Base-by-base conservation (phyloP, 2,888 invertebrate species). In the Fragum whitleyi region DNA sequence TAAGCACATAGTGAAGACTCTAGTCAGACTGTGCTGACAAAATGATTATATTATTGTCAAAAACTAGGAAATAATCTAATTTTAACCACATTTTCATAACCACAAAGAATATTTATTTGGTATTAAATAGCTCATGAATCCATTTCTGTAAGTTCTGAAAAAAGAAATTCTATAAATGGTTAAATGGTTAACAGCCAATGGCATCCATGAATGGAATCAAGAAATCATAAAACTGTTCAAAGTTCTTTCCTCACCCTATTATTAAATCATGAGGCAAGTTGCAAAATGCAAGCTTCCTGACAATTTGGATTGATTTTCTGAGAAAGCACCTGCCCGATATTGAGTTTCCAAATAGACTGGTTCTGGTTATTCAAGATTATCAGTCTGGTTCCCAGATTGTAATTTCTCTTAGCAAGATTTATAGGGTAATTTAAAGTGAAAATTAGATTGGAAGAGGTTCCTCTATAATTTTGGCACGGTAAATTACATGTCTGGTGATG, bases 361-460 rank as follows among this genome's bases (percentile, higher is more conserved):
- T 81, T 77, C 74, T 77, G 65, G 61, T 71, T 71, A 67, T 72
- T 55, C 47, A 62, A 77, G 72, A 77, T 74, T 77, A 81, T 68
- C 74, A 78, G 81, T 72, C 81, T 72, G 78, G 53, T 75, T 75
- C 57, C 51, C 32, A 57, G 75, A 67, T 75, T 72, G 72, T 81
- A 78, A 78, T 81, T 78, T 62, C 77, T 81, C 75, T 72, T 77
- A 61, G 77, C 53, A 71, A 78, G 81, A 81, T 81, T 78, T 81
- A 81, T 82, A 76, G 79, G 83, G 76, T 83, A 83, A 83, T 83
- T 76, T 77, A 72, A 79, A 79, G 83, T 83, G 83, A 83, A 83
- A 83, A 83, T 83, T 83, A 74, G 83, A 83, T 79, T 83, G 74
- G 76, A 16, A 62, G 68, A 62, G 36, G 39, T 53, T 78, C 78